These are phyloP conservation scores for Tursiops truncatus DNA, from an alignment of 2,113 vertebrate genomes.

Conservation along the genomic window DNA sequence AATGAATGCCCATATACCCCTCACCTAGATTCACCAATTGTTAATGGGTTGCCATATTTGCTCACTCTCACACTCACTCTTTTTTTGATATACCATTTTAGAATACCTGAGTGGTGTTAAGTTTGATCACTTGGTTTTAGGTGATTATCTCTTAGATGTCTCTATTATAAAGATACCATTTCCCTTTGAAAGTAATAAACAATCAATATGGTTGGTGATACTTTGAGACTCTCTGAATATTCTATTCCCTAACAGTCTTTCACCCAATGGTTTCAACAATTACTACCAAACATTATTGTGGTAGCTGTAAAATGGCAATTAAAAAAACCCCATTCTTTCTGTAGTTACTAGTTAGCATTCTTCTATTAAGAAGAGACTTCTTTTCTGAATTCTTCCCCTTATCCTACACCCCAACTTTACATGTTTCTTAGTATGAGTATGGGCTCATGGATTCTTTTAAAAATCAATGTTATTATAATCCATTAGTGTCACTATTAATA, in stretches of 20 bases:
- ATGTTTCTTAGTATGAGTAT: neutral
- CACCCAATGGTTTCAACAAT: neutral
- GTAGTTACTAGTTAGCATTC: neutral
- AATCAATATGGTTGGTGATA: neutral
- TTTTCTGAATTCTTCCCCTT: neutral
- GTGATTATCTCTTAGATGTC: neutral
- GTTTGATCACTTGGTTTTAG: neutral
- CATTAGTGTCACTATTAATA: neutral
- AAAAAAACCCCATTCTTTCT: neutral
- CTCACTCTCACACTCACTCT: neutral
- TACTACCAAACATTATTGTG: neutral
- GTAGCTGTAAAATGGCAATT: neutral
- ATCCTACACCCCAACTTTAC: neutral
- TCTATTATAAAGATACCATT: neutral
- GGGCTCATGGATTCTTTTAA: neutral
- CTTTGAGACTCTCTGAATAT: neutral
- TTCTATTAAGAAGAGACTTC: neutral
- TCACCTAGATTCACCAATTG: neutral
- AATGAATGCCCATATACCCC: neutral
- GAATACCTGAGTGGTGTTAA: neutral
- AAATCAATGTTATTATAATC: neutral
- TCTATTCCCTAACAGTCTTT: neutral
- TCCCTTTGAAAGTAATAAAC: neutral
- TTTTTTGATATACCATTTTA: neutral
- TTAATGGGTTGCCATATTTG: neutral